Evolutionary conservation across 2,888 invertebrate genomes (phyloP).

Genomic region (Dascillus cervinus): DNA sequence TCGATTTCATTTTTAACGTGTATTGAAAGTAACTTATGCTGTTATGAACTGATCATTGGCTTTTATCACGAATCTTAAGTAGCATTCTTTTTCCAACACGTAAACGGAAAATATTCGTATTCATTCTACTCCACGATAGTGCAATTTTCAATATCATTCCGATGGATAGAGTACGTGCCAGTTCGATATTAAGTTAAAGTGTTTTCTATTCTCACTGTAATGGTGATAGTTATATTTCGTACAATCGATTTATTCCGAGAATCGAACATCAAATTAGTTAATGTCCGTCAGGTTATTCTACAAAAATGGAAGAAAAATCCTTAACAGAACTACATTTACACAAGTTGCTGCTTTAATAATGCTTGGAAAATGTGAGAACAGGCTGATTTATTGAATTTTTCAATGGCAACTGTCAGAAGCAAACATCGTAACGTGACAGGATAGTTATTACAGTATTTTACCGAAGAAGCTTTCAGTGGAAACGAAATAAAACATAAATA

Average conservation of each 20-base stretch:
- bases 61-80: conserved; percentile 18
- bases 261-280: no score
- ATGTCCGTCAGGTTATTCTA: no score
- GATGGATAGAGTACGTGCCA: no score
- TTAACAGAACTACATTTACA: conserved; percentile 13
- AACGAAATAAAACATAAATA: no score
- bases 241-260: no score
- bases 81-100: conserved; percentile 9
- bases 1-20: conserved; percentile 3
- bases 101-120: no score
- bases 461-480: no score
- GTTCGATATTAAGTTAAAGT: no score
- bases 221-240: no score
- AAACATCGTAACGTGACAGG: conserved; percentile 13
- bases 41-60: conserved; percentile 19
- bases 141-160: no score
- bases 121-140: no score
- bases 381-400: conserved; percentile 22
- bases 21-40: conserved; percentile 12
- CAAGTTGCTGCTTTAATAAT: conserved; percentile 19
- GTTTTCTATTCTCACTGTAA: no score
- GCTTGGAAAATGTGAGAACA: conserved; percentile 17
- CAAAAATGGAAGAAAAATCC: conserved; percentile 8
- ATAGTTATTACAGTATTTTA: conserved; percentile 14
- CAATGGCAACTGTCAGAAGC: conserved; percentile 18